phyloP scores from a whole-genome alignment of 2,113 vertebrate genomes.

The Porphyrio hochstetteri region DNA sequence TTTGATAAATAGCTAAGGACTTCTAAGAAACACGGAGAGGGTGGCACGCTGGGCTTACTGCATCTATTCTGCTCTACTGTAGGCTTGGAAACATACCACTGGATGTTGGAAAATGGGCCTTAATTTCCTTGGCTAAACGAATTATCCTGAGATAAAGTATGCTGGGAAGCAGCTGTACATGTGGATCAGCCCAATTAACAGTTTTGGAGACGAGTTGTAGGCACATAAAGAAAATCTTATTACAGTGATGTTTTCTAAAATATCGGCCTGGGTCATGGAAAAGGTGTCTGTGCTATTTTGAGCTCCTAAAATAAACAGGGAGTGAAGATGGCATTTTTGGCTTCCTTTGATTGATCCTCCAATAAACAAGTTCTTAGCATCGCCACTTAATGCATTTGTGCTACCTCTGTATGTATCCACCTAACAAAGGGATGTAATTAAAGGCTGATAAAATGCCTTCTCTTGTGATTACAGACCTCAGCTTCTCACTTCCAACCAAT shows the following conservation, averaged over 20 bases:
- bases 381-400: background rate
- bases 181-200: background rate
- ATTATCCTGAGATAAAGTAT: background rate
- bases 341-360: background rate
- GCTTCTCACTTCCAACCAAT: background rate
- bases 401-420: background rate
- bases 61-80: background rate
- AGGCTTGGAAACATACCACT: rapidly evolving
- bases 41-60: background rate
- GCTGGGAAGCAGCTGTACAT: background rate
- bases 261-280: background rate
- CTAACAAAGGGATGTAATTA: background rate
- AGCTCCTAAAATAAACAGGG: background rate
- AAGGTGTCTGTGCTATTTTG: background rate
- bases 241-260: background rate
- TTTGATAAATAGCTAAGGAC: background rate
- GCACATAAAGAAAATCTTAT: background rate
- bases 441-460: background rate
- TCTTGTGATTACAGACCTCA: background rate
- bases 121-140: background rate
- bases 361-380: background rate
- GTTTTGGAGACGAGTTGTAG: background rate
- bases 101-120: background rate
- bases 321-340: background rate
- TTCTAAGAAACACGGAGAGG: background rate